Percentiles rank a stretch among this genome's conserved stretches.
These are phyloP conservation scores for Mixornis gularis DNA, from an alignment of 2,113 vertebrate species.

Conservation along the genomic window DNA sequence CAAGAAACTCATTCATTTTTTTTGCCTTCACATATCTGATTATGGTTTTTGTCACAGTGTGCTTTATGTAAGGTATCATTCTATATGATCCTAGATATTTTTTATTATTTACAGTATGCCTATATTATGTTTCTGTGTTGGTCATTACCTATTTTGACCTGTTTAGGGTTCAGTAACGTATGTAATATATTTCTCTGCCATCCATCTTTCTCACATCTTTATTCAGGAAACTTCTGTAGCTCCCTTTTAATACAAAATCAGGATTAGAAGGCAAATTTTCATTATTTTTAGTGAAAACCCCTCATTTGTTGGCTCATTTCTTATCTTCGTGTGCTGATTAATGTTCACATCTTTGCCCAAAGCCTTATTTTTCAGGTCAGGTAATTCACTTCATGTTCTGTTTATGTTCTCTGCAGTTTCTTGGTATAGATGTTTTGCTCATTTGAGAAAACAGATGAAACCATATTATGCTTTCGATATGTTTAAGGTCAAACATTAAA, in stretches of 20 bases:
- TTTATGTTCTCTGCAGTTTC: slow-evolving; percentile 17
- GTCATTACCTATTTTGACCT: neutral
- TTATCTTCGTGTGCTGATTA: slow-evolving; percentile 8
- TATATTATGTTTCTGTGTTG: neutral
- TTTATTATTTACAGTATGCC: neutral
- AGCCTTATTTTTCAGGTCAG: slow-evolving; percentile 41
- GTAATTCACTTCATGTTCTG: slow-evolving; percentile 26
- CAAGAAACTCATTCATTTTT: neutral
- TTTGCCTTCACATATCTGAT: neutral
- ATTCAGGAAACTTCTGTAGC: neutral
- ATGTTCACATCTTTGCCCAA: slow-evolving; percentile 12
- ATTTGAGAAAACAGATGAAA: slow-evolving; percentile 32
- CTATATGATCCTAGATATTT: neutral
- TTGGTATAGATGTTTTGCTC: neutral
- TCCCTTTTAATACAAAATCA: neutral
- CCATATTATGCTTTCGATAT: neutral
- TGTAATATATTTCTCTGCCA: neutral
- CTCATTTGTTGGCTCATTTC: neutral
- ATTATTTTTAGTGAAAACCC: slow-evolving; percentile 6
- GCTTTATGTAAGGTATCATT: rapidly evolving
- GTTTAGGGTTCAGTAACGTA: neutral
- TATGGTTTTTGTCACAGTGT: neutral
- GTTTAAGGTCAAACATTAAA: slow-evolving; percentile 51
- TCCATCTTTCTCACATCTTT: neutral
- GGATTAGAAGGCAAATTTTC: slow-evolving; percentile 2